Evolutionary conservation across 2,113 vertebrate species (phyloP).

Genomic region (Hystrix brachyura): DNA sequence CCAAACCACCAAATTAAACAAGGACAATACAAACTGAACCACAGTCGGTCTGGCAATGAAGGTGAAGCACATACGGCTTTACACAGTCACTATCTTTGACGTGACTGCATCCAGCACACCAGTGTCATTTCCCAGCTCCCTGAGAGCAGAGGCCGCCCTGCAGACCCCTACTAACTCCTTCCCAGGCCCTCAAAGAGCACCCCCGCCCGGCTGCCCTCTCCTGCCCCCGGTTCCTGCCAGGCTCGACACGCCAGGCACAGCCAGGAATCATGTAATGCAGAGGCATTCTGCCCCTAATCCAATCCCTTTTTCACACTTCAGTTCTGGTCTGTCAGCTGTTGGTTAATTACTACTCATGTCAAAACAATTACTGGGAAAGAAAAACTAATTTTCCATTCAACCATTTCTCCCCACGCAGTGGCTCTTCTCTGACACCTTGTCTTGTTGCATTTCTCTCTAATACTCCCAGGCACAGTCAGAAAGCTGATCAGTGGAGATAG

Average conservation of each 20-base stretch:
- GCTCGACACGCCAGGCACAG: rapidly evolving
- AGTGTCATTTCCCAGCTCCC: not conserved
- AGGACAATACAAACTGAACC: not conserved
- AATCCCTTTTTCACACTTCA: slow-evolving; percentile 49
- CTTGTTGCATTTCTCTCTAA: too few relatives aligned
- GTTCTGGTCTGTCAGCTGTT: slow-evolving; percentile 72
- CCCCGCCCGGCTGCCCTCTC: not conserved
- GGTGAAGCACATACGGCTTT: not conserved
- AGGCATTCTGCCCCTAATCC: slow-evolving; percentile 52
- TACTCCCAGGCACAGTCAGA: not conserved
- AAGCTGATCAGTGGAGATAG: not conserved
- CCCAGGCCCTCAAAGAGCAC: not conserved
- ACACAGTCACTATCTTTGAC: not conserved
- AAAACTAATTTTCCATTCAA: slow-evolving; percentile 68
- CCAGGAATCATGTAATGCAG: not conserved
- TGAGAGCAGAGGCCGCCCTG: not conserved
- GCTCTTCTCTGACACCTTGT: not conserved
- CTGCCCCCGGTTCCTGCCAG: not conserved
- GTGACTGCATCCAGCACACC: not conserved
- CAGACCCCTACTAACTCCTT: rapidly evolving
- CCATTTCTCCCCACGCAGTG: slow-evolving; percentile 51
- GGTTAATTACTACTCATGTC: slow-evolving; percentile 74
- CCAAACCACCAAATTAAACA: not conserved
- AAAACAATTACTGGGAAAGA: slow-evolving; percentile 76
- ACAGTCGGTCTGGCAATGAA: not conserved